Base-by-base conservation (phyloP, 2,797 vertebrate genomes). In the Pangasius mekongensis region DNA sequence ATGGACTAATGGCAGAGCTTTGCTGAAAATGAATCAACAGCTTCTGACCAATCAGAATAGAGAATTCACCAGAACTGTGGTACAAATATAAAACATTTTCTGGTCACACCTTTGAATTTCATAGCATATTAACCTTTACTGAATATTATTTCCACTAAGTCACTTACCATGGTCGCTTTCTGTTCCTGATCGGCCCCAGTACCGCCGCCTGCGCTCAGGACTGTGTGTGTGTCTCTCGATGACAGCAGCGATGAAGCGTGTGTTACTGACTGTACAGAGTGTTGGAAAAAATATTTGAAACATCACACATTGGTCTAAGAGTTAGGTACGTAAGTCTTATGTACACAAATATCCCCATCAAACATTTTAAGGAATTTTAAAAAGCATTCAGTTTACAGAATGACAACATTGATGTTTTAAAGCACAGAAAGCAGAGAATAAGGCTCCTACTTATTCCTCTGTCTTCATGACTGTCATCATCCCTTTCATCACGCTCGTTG, bases 91-190 rank as follows among this genome's bases (percentile, higher is more conserved):
- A 67, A 67, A 69, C 5, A 3, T 3, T 77, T 77, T 16, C 20
- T n/a, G 5, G 43, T 30, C 52, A 20, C 14, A 52, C 5, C 20
- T 39, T 24, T 73, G 8, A 10, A 39, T 39, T 39, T 24, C 33
- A 73, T 43, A 47, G 22, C 73, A 74, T 74, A 74, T 10, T 14
- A 27, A 27, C 24, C 49, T 30, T n/a, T 8, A 52, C 1, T 1
- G 56, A 39, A 83, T 18, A 62, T 58, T 58, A 58, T 9, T 43
- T 8, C 56, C 30, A 4, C 4, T 14, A 5, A 8, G 11, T 86
- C 39, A n/a, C 97, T 97, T 95, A 99, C 98, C 98, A 0, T 99
- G 99, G 94, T 99, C 99, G 0, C 99, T 99, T 93, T 99, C 99
- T 0, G 98, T 99, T 88, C 99, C 99, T 0, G 98, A 99, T 20